These are phyloP conservation scores for Semotilus atromaculatus DNA, from an alignment of 2,797 vertebrate species.

Conservation along the genomic window DNA sequence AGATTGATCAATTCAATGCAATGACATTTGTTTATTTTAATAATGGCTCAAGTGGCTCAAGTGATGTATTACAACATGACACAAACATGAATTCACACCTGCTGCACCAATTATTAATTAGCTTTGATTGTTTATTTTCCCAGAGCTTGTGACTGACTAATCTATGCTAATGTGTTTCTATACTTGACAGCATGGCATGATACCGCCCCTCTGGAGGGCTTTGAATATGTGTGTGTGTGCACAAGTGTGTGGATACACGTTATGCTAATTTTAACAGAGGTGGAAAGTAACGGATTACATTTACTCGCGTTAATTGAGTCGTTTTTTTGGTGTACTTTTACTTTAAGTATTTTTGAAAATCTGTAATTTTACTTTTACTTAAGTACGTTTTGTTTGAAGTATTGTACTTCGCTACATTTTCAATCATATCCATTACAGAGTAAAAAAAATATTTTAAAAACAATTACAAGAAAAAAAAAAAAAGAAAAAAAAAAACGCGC, in stretches of 20 bases:
- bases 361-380: no score
- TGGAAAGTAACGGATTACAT: no score
- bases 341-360: no score
- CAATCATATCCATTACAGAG: no score
- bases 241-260: not conserved
- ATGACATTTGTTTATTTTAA: not conserved
- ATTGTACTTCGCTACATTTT: no score
- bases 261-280: not conserved
- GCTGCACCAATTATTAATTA: conserved; percentile 24
- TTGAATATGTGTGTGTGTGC: not conserved
- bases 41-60: not conserved
- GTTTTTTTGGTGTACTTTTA: no score
- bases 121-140: conserved; percentile 33
- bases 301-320: no score
- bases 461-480: no score
- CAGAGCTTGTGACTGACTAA: conserved; percentile 12
- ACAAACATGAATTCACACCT: conserved; percentile 18
- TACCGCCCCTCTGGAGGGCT: not conserved
- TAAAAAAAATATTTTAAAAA: no score
- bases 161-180: conserved; percentile 32
- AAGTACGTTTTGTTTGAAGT: no score
- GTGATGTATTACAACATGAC: not conserved
- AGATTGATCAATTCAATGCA: not conserved
- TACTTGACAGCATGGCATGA: conserved; percentile 12
- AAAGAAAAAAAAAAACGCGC: no score